Percentiles rank a stretch among this genome's conserved stretches.
Conservation (phyloP, 2,113 vertebrate species). For the Callipepla californica region DNA sequence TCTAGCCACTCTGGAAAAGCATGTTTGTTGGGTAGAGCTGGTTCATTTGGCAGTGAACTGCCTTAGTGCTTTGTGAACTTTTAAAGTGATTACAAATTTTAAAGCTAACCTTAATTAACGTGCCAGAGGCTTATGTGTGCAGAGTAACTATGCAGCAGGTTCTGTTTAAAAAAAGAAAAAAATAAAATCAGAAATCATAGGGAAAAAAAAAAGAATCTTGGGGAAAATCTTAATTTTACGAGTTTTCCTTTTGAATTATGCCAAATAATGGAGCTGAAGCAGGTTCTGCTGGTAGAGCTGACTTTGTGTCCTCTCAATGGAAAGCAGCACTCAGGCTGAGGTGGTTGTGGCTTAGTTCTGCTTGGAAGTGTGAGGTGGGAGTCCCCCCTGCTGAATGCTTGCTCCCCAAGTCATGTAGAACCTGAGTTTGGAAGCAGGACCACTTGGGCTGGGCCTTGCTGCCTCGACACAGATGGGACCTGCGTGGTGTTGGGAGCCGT, state of each 20-base stretch:
- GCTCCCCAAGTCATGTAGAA: background rate
- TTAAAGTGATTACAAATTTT: background rate
- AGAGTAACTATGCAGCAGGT: conserved; percentile 13
- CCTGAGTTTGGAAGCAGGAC: background rate
- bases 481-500: background rate
- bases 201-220: background rate
- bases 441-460: background rate
- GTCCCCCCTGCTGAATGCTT: background rate
- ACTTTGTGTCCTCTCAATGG: background rate
- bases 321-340: too few species aligned
- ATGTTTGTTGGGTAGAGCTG: conserved; percentile 28
- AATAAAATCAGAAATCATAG: background rate
- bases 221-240: background rate
- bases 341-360: background rate
- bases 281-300: background rate
- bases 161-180: background rate
- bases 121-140: conserved; percentile 42
- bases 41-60: conserved; percentile 5
- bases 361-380: too few species aligned
- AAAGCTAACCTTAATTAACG: conserved; percentile 25
- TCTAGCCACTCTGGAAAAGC: conserved; percentile 40
- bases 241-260: background rate
- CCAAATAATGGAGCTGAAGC: background rate
- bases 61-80: background rate
- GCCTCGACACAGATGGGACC: background rate